Conservation (phyloP, 2,797 vertebrate species). For the Xiphophorus birchmanni region DNA sequence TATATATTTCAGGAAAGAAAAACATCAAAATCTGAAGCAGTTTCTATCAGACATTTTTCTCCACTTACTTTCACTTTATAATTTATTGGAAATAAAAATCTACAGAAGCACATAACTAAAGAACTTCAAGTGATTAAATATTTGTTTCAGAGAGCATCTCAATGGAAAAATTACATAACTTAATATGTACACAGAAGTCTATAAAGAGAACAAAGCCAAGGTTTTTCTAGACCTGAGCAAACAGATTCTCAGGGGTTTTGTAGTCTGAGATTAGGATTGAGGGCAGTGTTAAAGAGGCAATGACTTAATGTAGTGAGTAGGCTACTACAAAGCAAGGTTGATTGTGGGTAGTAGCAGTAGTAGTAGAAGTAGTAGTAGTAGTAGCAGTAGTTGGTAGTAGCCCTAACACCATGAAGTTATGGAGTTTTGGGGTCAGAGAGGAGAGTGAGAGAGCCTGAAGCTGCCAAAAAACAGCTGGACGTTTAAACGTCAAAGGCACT, state of each 20-base stretch:
- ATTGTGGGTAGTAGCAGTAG: conserved; percentile 63
- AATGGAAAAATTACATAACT: conserved; percentile 64
- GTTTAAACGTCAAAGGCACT: conserved; percentile 82
- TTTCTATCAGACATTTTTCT: conserved; percentile 43
- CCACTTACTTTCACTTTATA: conserved; percentile 32
- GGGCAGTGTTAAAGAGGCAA: conserved; percentile 71
- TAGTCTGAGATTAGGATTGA: conserved; percentile 55
- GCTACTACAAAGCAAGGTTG: conserved; percentile 68
- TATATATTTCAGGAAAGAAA: conserved; percentile 23
- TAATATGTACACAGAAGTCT: conserved; percentile 72
- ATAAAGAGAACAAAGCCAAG: conserved; percentile 45
- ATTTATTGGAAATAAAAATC: conserved; percentile 53
- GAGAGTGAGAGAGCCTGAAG: conserved; percentile 71
- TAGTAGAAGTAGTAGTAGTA: conserved; percentile 66
- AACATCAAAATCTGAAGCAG: conserved; percentile 57
- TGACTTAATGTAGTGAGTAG: conserved; percentile 64
- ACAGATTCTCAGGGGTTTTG: conserved; percentile 53
- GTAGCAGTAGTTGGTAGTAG: conserved; percentile 73
- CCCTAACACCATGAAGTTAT: conserved; percentile 71
- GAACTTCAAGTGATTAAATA: conserved; percentile 58
- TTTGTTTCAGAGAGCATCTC: conserved; percentile 57
- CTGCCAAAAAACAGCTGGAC: conserved; percentile 66
- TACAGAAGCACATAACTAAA: conserved; percentile 50
- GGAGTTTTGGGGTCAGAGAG: conserved; percentile 64
- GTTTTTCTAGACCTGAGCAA: conserved; percentile 66